A percentile compares a stretch with the other conserved stretches of the same genome.
Evolutionary conservation across 2,113 vertebrate genomes (phyloP).

Genomic region (Mirza zaza): DNA sequence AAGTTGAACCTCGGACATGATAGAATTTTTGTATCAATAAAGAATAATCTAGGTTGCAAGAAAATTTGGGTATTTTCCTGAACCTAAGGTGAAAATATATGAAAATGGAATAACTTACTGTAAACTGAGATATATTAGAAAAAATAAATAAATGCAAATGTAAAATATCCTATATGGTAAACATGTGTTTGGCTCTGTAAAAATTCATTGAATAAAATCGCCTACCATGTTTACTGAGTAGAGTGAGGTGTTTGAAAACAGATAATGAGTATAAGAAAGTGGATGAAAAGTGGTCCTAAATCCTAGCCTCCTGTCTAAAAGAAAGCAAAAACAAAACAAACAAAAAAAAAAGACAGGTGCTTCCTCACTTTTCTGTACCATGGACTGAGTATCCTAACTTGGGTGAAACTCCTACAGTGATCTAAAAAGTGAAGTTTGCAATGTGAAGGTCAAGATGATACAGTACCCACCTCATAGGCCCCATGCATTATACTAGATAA

Average conservation of each 20-base stretch:
- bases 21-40: not conserved
- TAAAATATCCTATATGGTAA: not conserved
- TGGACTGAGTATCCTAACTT: not conserved
- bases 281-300: not conserved
- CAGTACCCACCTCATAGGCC: not conserved
- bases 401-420: not conserved
- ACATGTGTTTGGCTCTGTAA: not conserved
- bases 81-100: not conserved
- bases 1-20: not conserved
- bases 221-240: not conserved
- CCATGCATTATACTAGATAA: not conserved
- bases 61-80: not conserved
- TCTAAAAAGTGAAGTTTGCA: not conserved
- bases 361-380: not conserved
- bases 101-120: not conserved
- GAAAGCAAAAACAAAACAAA: not conserved
- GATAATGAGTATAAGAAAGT: not conserved
- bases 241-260: not conserved
- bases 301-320: not conserved
- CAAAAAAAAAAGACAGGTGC: not conserved
- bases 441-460: not conserved
- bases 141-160: not conserved
- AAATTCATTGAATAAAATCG: conserved; percentile 23
- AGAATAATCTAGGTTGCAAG: not conserved
- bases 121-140: not conserved